Conservation (phyloP, 2,113 vertebrate species). For the Cairina moschata region DNA sequence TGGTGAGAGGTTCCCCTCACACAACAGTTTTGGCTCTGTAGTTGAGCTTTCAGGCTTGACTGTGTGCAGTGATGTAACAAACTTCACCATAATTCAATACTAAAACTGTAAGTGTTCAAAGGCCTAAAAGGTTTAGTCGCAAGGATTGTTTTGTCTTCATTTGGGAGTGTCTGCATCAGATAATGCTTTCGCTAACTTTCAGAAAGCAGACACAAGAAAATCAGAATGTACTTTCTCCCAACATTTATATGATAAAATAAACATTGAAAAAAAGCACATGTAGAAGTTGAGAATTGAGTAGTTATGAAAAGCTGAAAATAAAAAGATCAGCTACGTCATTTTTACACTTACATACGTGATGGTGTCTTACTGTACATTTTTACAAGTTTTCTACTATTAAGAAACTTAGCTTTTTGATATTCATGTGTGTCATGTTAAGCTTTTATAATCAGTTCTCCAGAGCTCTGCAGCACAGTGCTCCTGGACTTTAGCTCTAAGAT, state of each 20-base stretch:
- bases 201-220: not conserved
- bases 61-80: not conserved
- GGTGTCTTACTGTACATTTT: not conserved
- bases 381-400: not conserved
- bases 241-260: not conserved
- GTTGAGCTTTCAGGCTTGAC: not conserved
- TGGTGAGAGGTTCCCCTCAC: not conserved
- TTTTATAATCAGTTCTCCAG: not conserved
- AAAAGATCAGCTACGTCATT: not conserved
- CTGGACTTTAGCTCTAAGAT: too few relatives aligned
- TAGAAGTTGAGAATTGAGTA: not conserved
- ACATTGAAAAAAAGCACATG: not conserved
- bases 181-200: not conserved
- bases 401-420: not conserved
- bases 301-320: not conserved
- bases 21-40: not conserved
- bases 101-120: not conserved
- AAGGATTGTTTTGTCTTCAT: not conserved
- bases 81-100: not conserved
- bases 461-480: not conserved
- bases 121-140: not conserved
- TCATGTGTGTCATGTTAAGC: not conserved
- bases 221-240: not conserved
- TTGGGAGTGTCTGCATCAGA: not conserved
- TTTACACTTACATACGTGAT: fast-evolving